Conservation (phyloP, 2,797 vertebrate genomes). For the Melanotaenia parkinsoni region DNA sequence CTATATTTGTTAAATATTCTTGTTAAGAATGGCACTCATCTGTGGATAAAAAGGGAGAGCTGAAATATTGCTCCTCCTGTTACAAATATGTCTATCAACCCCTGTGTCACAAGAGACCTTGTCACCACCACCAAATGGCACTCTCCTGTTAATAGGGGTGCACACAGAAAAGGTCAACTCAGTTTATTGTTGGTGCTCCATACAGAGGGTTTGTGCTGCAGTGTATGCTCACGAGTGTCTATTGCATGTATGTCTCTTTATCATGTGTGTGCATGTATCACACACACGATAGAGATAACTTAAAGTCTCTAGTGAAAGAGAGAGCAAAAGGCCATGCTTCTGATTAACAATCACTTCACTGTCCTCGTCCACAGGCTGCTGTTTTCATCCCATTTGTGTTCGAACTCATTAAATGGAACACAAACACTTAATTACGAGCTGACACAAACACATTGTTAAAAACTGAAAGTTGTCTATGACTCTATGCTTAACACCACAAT, state of each 20-base stretch:
- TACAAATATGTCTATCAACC: conserved; percentile 43
- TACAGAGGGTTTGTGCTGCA: conserved; percentile 23
- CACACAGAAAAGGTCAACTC: conserved; percentile 39
- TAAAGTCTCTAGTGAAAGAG: not conserved
- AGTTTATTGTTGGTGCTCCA: conserved; percentile 38
- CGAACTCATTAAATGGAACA: conserved; percentile 23
- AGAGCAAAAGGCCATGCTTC: conserved; percentile 5
- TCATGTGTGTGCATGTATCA: not conserved
- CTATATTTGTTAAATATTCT: conserved; percentile 17
- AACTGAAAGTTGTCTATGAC: conserved; percentile 13
- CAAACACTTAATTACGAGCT: conserved; percentile 13
- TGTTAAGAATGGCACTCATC: not conserved
- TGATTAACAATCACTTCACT: conserved; percentile 5
- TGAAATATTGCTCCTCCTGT: conserved; percentile 35
- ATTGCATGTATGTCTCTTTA: not conserved
- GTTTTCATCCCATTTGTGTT: conserved; percentile 23
- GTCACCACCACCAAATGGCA: conserved; percentile 28
- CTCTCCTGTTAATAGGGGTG: conserved; percentile 35
- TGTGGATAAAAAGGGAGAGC: conserved; percentile 16
- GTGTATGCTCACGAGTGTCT: conserved; percentile 10
- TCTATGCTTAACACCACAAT: conserved; percentile 11
- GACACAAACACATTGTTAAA: conserved; percentile 6
- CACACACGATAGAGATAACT: conserved; percentile 10
- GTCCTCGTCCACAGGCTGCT: not conserved
- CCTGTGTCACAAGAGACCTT: conserved; percentile 41